Percentiles rank a stretch among this genome's conserved stretches.
Evolutionary conservation across 2,797 vertebrate species (phyloP).

Genomic region (Argentina silus): DNA sequence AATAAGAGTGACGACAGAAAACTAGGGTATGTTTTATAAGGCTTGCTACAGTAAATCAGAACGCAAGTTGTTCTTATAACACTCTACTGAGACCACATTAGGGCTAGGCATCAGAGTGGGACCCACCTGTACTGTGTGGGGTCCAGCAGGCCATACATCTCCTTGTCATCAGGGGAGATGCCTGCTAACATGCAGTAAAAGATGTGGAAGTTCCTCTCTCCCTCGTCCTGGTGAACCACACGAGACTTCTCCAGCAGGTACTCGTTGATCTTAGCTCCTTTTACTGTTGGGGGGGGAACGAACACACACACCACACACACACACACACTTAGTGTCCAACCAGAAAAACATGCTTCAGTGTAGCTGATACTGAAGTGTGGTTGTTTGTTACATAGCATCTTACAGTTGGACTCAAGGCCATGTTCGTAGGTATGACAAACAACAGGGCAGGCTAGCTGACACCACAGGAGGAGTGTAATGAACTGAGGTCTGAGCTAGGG

Average conservation of each 20-base stretch:
- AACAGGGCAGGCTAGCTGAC: not conserved
- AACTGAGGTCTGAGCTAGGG: not conserved
- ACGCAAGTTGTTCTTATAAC: not conserved
- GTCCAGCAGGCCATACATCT: conserved; percentile 78
- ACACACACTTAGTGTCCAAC: not conserved
- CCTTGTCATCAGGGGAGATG: conserved; percentile 70
- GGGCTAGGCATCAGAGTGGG: not conserved
- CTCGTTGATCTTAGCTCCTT: conserved; percentile 79
- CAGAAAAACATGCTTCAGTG: not conserved
- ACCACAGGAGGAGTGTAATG: not conserved
- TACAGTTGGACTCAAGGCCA: not conserved
- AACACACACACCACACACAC: not conserved
- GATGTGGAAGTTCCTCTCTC: conserved; percentile 82
- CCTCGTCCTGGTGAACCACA: conserved; percentile 76
- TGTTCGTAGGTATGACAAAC: not conserved
- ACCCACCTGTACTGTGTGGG: conserved; percentile 77
- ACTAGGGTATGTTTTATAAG: not conserved
- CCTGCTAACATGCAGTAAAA: conserved; percentile 82
- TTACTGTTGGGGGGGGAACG: conserved; percentile 60
- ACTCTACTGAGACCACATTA: not conserved
- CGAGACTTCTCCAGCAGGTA: conserved; percentile 82
- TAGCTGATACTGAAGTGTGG: not conserved
- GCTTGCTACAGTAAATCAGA: not conserved
- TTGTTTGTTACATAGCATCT: not conserved
- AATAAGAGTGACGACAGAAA: not conserved